A percentile compares a stretch with the other conserved stretches of the same genome.
phyloP scores from a whole-genome alignment of 1,140 invertebrate genomes.

The Drosophila tristis region DNA sequence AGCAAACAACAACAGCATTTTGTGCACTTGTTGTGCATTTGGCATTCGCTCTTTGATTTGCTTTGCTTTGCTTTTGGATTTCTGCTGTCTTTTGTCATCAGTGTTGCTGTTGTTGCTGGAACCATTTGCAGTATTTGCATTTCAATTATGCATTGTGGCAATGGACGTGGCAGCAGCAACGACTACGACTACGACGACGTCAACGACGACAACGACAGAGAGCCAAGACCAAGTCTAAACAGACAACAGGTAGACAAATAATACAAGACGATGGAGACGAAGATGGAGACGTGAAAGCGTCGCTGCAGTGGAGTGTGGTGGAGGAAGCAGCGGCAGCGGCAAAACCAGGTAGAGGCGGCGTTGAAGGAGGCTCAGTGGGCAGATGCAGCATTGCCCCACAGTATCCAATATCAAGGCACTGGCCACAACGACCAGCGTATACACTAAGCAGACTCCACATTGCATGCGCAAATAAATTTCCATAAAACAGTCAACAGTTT shows the following conservation, averaged over 20 bases:
- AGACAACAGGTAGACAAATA: slow-evolving; percentile 61
- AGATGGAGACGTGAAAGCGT: slow-evolving; percentile 3
- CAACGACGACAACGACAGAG: not conserved
- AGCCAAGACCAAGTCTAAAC: slow-evolving; percentile 49
- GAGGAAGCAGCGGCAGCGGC: not conserved
- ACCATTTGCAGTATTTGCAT: slow-evolving; percentile 45
- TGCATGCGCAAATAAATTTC: not conserved
- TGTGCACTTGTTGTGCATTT: slow-evolving; percentile 34
- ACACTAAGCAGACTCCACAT: slow-evolving; percentile 1
- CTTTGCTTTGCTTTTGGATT: slow-evolving; percentile 1
- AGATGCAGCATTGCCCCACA: slow-evolving; percentile 29
- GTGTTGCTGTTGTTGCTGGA: not conserved
- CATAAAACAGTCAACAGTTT: too few species aligned
- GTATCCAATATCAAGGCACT: slow-evolving; percentile 24
- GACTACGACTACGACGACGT: not conserved
- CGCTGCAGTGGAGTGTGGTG: not conserved
- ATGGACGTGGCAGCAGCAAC: slow-evolving; percentile 1
- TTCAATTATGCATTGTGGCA: slow-evolving; percentile 56
- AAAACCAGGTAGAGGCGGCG: not conserved
- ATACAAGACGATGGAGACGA: slow-evolving; percentile 7
- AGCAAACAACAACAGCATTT: not conserved
- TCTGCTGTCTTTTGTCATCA: slow-evolving; percentile 17
- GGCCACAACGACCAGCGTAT: slow-evolving; percentile 19
- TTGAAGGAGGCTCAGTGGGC: not conserved
- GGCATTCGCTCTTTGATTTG: slow-evolving; percentile 13